Percentiles rank a stretch among this genome's conserved stretches.
These are phyloP conservation scores for Numida meleagris DNA, from an alignment of 2,113 vertebrate species.

Conservation along the genomic window DNA sequence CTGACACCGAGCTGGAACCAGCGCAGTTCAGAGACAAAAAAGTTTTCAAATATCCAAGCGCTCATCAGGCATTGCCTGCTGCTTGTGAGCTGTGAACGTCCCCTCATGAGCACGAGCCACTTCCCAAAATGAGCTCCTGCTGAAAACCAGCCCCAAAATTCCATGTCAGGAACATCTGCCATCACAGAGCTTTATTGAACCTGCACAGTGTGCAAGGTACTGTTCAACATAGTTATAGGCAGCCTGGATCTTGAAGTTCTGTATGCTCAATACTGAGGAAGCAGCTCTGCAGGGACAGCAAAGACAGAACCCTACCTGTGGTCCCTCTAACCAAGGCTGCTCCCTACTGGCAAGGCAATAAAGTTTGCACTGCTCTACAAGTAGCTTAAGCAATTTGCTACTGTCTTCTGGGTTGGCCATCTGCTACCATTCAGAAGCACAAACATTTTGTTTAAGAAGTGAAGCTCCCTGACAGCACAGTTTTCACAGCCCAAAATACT, in stretches of 20 bases:
- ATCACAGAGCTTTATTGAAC: neutral
- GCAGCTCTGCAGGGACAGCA: neutral
- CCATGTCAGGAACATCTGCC: neutral
- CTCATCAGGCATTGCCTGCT: rapidly evolving
- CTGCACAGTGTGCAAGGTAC: neutral
- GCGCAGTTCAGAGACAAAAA: neutral
- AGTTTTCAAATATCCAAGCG: neutral
- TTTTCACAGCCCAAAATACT: neutral
- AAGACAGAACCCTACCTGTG: neutral
- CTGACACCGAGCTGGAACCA: neutral
- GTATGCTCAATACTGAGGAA: neutral
- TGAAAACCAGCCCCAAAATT: neutral
- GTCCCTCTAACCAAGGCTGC: neutral
- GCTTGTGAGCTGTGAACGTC: neutral
- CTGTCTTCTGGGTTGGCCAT: neutral
- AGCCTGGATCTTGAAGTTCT: neutral
- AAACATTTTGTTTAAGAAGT: neutral
- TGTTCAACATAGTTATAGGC: neutral
- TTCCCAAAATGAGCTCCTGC: neutral
- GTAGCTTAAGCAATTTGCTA: neutral
- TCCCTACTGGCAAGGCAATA: neutral
- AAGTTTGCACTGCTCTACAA: neutral
- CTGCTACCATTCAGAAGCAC: neutral
- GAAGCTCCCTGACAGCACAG: conserved; percentile 1
- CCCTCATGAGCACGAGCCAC: neutral